These are phyloP conservation scores for Spatula clypeata DNA, from an alignment of 2,797 vertebrate genomes.

Conservation along the genomic window DNA sequence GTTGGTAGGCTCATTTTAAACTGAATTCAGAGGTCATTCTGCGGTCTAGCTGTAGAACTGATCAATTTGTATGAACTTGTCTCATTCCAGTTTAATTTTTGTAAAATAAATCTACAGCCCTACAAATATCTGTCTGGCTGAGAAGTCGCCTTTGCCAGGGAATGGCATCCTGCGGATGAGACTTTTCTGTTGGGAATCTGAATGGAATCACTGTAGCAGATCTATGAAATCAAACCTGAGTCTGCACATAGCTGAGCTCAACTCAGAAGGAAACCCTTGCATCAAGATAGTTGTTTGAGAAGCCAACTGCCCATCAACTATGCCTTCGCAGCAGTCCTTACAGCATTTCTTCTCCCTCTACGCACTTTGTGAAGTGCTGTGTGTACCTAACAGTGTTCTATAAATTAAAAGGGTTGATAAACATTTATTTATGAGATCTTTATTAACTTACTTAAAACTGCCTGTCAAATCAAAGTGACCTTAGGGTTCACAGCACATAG, in stretches of 20 bases:
- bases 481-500: background rate
- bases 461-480: background rate
- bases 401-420: background rate
- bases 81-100: background rate
- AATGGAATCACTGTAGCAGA: background rate
- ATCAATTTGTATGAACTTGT: background rate
- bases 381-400: background rate
- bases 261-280: background rate
- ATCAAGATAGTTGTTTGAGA: background rate
- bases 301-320: background rate
- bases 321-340: background rate
- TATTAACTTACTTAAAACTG: background rate
- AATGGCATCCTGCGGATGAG: background rate
- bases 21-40: background rate
- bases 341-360: background rate
- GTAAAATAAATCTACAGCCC: background rate
- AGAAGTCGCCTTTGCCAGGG: background rate
- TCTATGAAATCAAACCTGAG: background rate
- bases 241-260: background rate
- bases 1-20: background rate
- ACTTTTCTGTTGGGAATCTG: background rate
- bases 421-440: background rate
- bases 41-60: background rate
- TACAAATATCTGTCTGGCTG: background rate
- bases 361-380: background rate